Conservation (phyloP, 2,113 vertebrate species). For the Mustelus asterias region DNA sequence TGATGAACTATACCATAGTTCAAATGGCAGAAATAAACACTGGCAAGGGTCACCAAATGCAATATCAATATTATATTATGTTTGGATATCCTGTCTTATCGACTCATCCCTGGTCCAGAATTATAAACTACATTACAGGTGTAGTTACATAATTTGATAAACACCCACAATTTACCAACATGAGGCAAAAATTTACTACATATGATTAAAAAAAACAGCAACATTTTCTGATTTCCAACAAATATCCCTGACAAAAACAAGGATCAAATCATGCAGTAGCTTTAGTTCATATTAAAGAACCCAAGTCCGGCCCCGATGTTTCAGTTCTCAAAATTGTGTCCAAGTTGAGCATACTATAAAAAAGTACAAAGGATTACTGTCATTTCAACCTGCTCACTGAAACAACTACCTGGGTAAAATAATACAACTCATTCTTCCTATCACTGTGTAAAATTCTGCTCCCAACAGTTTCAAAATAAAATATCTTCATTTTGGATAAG, state of each 20-base stretch:
- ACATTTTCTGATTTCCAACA: slow-evolving; percentile 59
- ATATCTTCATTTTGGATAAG: slow-evolving; percentile 96
- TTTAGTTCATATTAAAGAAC: slow-evolving; percentile 65
- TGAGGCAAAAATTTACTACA: slow-evolving; percentile 73
- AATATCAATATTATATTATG: slow-evolving; percentile 57
- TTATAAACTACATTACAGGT: slow-evolving; percentile 63
- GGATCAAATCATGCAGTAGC: slow-evolving; percentile 78
- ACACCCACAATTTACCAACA: slow-evolving; percentile 59
- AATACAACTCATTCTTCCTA: slow-evolving; percentile 67
- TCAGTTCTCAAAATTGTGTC: slow-evolving; percentile 60
- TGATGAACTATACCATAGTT: background rate
- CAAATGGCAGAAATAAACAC: slow-evolving; percentile 27
- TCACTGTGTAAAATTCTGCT: slow-evolving; percentile 51
- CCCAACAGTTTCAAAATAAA: slow-evolving; percentile 72
- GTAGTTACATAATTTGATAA: slow-evolving; percentile 65
- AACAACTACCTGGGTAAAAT: slow-evolving; percentile 46
- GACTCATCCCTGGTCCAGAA: slow-evolving; percentile 51
- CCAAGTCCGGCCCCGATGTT: slow-evolving; percentile 60
- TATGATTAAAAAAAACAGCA: slow-evolving; percentile 64
- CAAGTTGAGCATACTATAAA: slow-evolving; percentile 58
- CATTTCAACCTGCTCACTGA: slow-evolving; percentile 46
- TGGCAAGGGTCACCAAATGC: slow-evolving; percentile 40
- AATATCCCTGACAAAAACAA: slow-evolving; percentile 78
- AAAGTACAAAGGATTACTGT: slow-evolving; percentile 62
- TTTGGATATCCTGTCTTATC: slow-evolving; percentile 55